Evolutionary conservation across 2,113 vertebrate genomes (phyloP).

Genomic region (Eudyptes chrysolophus): DNA sequence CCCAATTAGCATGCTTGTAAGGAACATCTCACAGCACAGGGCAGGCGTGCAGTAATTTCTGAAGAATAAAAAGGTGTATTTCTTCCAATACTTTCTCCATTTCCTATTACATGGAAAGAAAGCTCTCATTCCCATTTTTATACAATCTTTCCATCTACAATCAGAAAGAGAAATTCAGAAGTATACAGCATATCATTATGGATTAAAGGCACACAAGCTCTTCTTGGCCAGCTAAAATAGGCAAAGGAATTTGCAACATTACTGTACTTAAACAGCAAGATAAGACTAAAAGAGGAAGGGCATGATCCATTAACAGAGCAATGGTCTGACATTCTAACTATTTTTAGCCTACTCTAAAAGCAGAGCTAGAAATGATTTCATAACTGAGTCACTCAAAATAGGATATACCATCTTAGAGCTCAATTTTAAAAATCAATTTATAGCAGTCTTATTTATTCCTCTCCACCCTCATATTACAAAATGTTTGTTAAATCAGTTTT

Average conservation of each 20-base stretch:
- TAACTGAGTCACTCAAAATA: neutral
- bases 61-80: neutral
- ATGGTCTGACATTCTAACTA: neutral
- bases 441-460: neutral
- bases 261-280: neutral
- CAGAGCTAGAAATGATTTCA: neutral
- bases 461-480: neutral
- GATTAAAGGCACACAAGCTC: neutral
- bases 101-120: neutral
- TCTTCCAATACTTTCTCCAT: neutral
- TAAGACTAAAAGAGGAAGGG: neutral
- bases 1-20: neutral
- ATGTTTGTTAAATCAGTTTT: neutral
- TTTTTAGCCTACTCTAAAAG: conserved; percentile 8
- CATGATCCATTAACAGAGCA: neutral
- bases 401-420: neutral
- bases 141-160: neutral
- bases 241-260: neutral
- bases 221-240: neutral
- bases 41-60: neutral
- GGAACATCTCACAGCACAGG: neutral
- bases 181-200: neutral
- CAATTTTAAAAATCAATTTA: neutral
- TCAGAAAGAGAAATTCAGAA: neutral
- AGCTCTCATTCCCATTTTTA: neutral